Percentiles rank a stretch among this genome's conserved stretches.
Conservation (phyloP, 1,140 invertebrate genomes). For the Anadara kagoshimensis region DNA sequence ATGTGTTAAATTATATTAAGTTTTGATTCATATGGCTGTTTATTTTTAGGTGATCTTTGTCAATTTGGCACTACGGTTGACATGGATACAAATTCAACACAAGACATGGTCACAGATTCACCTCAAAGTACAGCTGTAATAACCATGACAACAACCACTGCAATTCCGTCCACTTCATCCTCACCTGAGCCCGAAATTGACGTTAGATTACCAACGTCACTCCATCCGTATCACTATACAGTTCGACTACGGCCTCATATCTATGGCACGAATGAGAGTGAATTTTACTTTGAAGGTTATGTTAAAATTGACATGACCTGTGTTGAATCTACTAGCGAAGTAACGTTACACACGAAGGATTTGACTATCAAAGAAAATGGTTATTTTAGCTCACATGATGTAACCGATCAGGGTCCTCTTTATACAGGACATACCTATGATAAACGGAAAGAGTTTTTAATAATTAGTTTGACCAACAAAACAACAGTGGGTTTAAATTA, state of each 20-base stretch:
- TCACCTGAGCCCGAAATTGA: slow-evolving; percentile 14
- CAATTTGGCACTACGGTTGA: no score
- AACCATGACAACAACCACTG: not conserved
- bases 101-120: no score
- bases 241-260: slow-evolving; percentile 68
- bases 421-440: slow-evolving; percentile 70
- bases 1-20: no score
- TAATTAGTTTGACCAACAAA: slow-evolving; percentile 76
- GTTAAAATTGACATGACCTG: slow-evolving; percentile 82
- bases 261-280: slow-evolving; percentile 50
- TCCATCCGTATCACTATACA: slow-evolving; percentile 64
- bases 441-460: slow-evolving; percentile 79
- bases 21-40: no score
- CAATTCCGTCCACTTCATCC: not conserved
- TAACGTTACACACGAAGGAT: slow-evolving; percentile 80
- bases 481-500: slow-evolving; percentile 78
- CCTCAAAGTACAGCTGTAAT: no score
- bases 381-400: slow-evolving; percentile 2
- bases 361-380: slow-evolving; percentile 50
- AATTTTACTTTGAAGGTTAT: slow-evolving; percentile 80
- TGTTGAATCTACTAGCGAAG: slow-evolving; percentile 77
- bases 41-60: no score
- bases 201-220: slow-evolving; percentile 58
- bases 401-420: not conserved
- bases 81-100: no score